Conservation (phyloP, 1,140 invertebrate species). For the Philopotamus ludificatus region DNA sequence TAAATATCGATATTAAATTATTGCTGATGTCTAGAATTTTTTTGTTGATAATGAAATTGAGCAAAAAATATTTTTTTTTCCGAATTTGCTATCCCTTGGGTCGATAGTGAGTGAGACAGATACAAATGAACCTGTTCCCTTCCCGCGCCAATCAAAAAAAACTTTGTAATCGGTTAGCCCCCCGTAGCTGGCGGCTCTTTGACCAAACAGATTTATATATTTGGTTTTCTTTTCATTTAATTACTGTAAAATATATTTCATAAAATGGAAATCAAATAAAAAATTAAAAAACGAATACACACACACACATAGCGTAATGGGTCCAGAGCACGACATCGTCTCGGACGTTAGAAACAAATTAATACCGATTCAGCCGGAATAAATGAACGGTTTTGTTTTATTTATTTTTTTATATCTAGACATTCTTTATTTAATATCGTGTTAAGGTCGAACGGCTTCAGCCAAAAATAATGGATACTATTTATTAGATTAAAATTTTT, state of each 20-base stretch:
- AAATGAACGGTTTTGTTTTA: too few species aligned
- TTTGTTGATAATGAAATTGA: too few species aligned
- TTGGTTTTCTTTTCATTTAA: slow-evolving; percentile 41
- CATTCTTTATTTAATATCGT: too few species aligned
- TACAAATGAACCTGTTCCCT: neutral
- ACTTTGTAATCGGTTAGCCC: slow-evolving; percentile 38
- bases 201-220: slow-evolving; percentile 35
- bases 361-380: slow-evolving; percentile 20
- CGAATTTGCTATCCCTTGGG: too few species aligned
- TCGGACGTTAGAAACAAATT: slow-evolving; percentile 18
- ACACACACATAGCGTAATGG: too few species aligned
- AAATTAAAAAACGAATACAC: slow-evolving; percentile 15
- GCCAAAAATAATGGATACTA: too few species aligned
- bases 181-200: slow-evolving; percentile 39
- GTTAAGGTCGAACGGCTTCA: too few species aligned
- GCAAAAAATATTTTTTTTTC: too few species aligned
- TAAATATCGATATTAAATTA: too few species aligned
- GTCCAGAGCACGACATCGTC: slow-evolving; percentile 32
- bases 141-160: slow-evolving; percentile 23
- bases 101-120: neutral
- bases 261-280: slow-evolving; percentile 30
- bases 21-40: too few species aligned
- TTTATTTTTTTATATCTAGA: too few species aligned
- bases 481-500: too few species aligned
- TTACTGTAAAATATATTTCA: slow-evolving; percentile 41